phyloP scores from a whole-genome alignment of 2,888 invertebrate species.

The Masnerella sp. region DNA sequence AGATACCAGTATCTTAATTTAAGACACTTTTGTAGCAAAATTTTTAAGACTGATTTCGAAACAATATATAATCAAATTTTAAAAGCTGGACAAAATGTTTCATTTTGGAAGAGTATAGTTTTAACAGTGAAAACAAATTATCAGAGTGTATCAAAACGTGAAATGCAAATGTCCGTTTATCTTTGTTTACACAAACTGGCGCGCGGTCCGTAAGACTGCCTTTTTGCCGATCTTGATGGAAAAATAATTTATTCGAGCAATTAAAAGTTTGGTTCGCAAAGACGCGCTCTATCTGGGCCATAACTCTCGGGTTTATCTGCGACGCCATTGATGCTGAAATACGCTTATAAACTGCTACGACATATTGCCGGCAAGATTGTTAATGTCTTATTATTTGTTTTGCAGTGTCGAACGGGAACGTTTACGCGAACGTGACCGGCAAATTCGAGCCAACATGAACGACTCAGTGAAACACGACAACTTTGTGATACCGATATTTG shows the following conservation, averaged over 20 bases:
- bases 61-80: too few species aligned
- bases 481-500: conserved; percentile 30
- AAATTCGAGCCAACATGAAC: conserved; percentile 45
- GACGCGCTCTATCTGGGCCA: neutral
- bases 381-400: conserved; percentile 34
- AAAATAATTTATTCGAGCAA: neutral
- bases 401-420: conserved; percentile 45
- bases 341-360: conserved; percentile 1
- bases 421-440: conserved; percentile 44
- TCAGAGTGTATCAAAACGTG: too few species aligned
- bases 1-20: too few species aligned
- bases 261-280: conserved; percentile 2
- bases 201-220: too few species aligned
- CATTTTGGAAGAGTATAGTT: too few species aligned
- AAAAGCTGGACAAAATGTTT: too few species aligned
- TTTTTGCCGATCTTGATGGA: neutral
- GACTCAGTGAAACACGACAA: conserved; percentile 33
- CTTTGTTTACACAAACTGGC: too few species aligned
- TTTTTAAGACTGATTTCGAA: too few species aligned
- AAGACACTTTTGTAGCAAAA: too few species aligned
- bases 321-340: neutral
- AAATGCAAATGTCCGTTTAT: too few species aligned
- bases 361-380: conserved; percentile 2
- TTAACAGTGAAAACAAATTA: too few species aligned
- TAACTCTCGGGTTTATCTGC: conserved; percentile 4